Percentiles rank a stretch among this genome's conserved stretches.
Evolutionary conservation across 2,797 vertebrate species (phyloP).

Genomic region (Tenualosa ilisha): DNA sequence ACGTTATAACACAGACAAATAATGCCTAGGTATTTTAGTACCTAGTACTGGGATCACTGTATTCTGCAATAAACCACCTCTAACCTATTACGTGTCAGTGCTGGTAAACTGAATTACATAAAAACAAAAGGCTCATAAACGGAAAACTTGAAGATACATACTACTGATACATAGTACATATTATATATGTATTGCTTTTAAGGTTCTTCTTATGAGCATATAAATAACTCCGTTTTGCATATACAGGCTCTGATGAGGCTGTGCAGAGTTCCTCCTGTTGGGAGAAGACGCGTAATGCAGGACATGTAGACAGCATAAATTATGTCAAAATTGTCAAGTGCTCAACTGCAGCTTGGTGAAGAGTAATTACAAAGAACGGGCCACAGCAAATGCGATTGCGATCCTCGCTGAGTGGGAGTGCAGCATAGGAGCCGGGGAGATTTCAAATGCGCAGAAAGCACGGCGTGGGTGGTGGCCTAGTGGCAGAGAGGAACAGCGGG

Average conservation of each 20-base stretch:
- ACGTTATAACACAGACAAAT: not conserved
- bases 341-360: conserved; percentile 8
- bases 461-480: conserved; percentile 73
- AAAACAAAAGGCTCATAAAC: not conserved
- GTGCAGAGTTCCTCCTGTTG: not conserved
- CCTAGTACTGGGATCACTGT: not conserved
- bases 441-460: conserved; percentile 60
- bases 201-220: not conserved
- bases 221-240: not conserved
- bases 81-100: not conserved
- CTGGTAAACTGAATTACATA: not conserved
- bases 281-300: not conserved
- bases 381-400: conserved; percentile 64
- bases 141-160: too few species aligned
- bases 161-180: too few species aligned
- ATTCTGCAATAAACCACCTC: not conserved
- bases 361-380: conserved; percentile 8
- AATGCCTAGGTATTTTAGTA: not conserved
- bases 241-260: not conserved
- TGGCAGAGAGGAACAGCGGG: conserved; percentile 60
- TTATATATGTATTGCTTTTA: too few species aligned
- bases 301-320: not conserved
- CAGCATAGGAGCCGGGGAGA: conserved; percentile 59
- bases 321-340: conserved; percentile 3
- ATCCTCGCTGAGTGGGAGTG: conserved; percentile 68